These are phyloP conservation scores for Peromyscus maniculatus DNA, from an alignment of 2,113 vertebrate genomes.

Conservation along the genomic window DNA sequence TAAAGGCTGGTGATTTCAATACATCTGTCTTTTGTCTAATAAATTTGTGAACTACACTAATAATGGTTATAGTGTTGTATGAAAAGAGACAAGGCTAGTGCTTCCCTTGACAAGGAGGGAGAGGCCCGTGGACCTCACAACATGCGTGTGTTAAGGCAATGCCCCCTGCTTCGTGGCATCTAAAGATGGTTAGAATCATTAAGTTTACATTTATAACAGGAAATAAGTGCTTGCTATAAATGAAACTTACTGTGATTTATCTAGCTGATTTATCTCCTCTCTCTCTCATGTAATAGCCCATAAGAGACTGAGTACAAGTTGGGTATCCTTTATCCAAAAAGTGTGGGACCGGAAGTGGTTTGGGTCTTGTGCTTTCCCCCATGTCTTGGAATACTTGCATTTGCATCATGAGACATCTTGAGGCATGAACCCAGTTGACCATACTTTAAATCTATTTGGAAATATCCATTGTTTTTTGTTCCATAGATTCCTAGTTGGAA, in stretches of 20 bases:
- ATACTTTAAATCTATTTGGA: constrained; percentile 33
- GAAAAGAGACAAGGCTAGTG: too few species aligned
- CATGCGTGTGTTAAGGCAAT: too few species aligned
- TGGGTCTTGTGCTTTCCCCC: neutral
- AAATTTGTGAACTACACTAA: constrained; percentile 18
- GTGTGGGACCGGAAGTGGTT: neutral
- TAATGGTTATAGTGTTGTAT: neutral
- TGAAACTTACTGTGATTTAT: neutral
- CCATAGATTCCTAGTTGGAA: neutral
- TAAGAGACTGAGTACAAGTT: neutral
- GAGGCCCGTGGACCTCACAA: too few species aligned
- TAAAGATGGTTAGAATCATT: neutral
- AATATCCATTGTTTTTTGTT: neutral
- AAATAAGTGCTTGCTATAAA: constrained; percentile 10
- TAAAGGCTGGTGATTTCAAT: constrained; percentile 32
- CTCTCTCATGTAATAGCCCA: neutral
- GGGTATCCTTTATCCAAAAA: neutral
- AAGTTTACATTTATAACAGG: constrained; percentile 38
- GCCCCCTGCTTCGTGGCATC: too few species aligned
- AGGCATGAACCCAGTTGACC: neutral
- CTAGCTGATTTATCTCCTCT: constrained; percentile 32
- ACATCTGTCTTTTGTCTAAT: constrained; percentile 62
- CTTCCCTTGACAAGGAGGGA: too few species aligned
- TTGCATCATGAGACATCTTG: neutral
- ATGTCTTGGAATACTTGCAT: neutral